Evolutionary conservation across 2,888 invertebrate genomes (phyloP).

Genomic region (Parnassius glacialis): DNA sequence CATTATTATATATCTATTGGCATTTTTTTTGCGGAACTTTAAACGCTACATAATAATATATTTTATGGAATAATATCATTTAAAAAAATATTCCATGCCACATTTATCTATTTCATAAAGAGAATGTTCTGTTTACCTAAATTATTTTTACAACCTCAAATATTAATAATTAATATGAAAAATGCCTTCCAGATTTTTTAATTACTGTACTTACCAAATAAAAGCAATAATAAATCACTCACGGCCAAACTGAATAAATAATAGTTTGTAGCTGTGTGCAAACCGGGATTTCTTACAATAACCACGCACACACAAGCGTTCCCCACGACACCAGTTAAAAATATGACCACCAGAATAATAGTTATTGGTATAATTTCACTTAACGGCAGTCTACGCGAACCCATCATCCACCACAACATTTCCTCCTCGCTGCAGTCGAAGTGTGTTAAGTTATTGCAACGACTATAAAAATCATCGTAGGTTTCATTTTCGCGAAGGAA

Average conservation of each 20-base stretch:
- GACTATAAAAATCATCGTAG: constrained; percentile 63
- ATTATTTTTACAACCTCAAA: too few relatives aligned
- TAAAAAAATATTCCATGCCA: too few relatives aligned
- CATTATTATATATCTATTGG: too few relatives aligned
- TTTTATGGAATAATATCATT: too few relatives aligned
- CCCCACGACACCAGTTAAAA: constrained; percentile 91
- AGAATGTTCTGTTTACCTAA: too few relatives aligned
- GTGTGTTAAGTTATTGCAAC: constrained; percentile 68
- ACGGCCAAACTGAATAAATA: constrained; percentile 94
- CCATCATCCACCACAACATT: constrained; percentile 81
- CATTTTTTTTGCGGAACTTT: too few relatives aligned
- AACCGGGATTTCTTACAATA: constrained; percentile 87
- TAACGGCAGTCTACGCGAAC: constrained; percentile 82
- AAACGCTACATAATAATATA: too few relatives aligned
- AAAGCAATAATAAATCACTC: constrained; percentile 90
- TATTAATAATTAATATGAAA: too few relatives aligned
- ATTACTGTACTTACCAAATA: constrained; percentile 85
- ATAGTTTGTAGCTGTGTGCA: constrained; percentile 96
- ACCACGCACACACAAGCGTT: constrained; percentile 93
- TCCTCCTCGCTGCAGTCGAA: constrained; percentile 83
- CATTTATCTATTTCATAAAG: too few relatives aligned
- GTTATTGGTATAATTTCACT: constrained; percentile 82
- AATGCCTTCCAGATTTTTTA: neutral
- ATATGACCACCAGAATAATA: constrained; percentile 87
- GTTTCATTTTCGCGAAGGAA: constrained; percentile 64